Conservation (phyloP, 2,797 vertebrate genomes). For the Phalloptychus januarius region DNA sequence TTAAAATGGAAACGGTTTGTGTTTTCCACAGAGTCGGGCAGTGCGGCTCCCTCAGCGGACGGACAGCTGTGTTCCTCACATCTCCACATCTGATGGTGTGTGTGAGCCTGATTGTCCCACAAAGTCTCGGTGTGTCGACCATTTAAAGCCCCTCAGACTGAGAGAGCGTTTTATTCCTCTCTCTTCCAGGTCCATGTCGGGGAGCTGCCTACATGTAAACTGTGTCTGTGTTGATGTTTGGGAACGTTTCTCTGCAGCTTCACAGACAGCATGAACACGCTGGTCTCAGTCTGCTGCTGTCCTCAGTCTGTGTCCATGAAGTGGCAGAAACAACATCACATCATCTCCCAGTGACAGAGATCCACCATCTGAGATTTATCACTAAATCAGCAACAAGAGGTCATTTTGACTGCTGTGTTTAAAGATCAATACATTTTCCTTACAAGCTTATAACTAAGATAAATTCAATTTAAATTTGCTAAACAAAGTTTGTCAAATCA, state of each 20-base stretch:
- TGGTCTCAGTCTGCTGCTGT: constrained; percentile 49
- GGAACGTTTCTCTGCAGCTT: constrained; percentile 53
- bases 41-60: constrained; percentile 47
- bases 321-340: constrained; percentile 51
- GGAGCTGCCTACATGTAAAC: constrained; percentile 51
- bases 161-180: constrained; percentile 55
- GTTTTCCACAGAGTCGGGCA: constrained; percentile 60
- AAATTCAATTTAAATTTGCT: too few species aligned
- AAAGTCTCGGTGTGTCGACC: constrained; percentile 44
- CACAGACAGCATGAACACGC: constrained; percentile 19
- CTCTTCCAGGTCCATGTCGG: constrained; percentile 58
- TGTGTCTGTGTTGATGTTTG: constrained; percentile 53
- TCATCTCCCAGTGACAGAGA: constrained; percentile 39
- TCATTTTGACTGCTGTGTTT: too few species aligned
- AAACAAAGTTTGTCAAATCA: too few species aligned
- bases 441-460: too few species aligned
- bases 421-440: too few species aligned
- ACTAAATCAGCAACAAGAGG: too few species aligned
- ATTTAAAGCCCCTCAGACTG: constrained; percentile 70
- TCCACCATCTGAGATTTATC: background rate
- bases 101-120: constrained; percentile 13
- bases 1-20: constrained; percentile 74
- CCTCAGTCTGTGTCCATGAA: constrained; percentile 45
- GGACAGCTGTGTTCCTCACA: constrained; percentile 63
- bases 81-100: constrained; percentile 50